Percentiles rank a stretch among this genome's conserved stretches.
Conservation (phyloP, 2,888 invertebrate species). For the Hydriomena furcata region DNA sequence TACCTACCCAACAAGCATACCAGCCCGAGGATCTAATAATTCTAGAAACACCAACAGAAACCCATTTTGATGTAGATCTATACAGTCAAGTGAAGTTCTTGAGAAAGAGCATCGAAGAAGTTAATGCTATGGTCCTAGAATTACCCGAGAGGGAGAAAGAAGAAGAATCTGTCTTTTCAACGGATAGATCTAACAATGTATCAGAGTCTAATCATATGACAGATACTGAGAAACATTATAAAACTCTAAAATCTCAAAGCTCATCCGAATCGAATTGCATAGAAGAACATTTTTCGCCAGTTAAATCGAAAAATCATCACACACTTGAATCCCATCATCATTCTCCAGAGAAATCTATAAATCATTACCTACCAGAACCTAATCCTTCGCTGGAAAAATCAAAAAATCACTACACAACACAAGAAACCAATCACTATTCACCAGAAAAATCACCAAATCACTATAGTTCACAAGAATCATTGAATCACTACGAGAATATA, state of each 20-base stretch:
- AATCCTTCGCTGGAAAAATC: not conserved
- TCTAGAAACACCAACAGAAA: slow-evolving; percentile 83
- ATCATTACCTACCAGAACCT: not conserved
- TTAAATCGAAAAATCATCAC: no score
- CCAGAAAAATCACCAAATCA: not conserved
- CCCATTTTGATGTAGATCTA: slow-evolving; percentile 72
- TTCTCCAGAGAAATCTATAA: not conserved
- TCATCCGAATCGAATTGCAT: not conserved
- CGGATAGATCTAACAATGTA: slow-evolving; percentile 25
- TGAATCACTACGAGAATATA: slow-evolving; percentile 44
- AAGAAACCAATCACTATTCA: no score
- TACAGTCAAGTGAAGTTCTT: slow-evolving; percentile 92
- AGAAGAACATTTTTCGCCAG: not conserved
- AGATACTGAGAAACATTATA: not conserved
- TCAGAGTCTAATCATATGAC: not conserved
- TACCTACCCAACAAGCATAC: slow-evolving; percentile 83
- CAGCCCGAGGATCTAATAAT: slow-evolving; percentile 79
- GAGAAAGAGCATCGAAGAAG: slow-evolving; percentile 88
- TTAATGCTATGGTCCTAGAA: slow-evolving; percentile 83
- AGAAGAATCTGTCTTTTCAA: slow-evolving; percentile 24
- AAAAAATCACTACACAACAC: slow-evolving; percentile 27
- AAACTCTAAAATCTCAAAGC: not conserved
- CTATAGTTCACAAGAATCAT: not conserved
- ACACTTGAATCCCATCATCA: not conserved
- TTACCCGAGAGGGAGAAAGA: slow-evolving; percentile 54